Conservation (phyloP, 2,113 vertebrate species). For the Pteruthius melanotis region DNA sequence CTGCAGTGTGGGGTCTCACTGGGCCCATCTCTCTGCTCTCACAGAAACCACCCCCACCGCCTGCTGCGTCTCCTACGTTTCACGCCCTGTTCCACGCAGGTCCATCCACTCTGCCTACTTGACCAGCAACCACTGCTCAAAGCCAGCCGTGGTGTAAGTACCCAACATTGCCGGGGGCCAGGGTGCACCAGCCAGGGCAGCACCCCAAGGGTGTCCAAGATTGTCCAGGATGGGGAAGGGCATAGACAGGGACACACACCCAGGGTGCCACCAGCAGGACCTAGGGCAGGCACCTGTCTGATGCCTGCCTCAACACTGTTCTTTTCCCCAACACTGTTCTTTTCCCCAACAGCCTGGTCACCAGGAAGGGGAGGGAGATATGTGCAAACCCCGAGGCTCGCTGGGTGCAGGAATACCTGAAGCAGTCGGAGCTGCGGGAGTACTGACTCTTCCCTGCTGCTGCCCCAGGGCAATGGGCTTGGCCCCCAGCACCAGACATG, state of each 20-base stretch:
- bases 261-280: not conserved
- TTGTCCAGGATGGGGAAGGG: not conserved
- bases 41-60: rapidly evolving
- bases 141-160: not conserved
- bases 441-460: not conserved
- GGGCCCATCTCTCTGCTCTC: not conserved
- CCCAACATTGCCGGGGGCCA: rapidly evolving
- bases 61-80: rapidly evolving
- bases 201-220: not conserved
- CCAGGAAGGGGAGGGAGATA: rapidly evolving
- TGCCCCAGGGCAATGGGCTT: not conserved
- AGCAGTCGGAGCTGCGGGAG: rapidly evolving
- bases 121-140: rapidly evolving
- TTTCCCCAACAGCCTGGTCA: not conserved
- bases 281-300: rapidly evolving
- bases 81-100: rapidly evolving
- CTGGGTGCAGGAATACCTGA: not conserved
- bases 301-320: not conserved
- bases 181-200: not conserved
- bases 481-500: rapidly evolving
- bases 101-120: rapidly evolving
- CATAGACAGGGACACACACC: not conserved
- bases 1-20: rapidly evolving
- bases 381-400: rapidly evolving
- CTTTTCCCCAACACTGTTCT: not conserved